Percentiles rank a stretch among this genome's conserved stretches.
These are phyloP conservation scores for Carlito syrichta DNA, from an alignment of 2,113 vertebrate species.

Conservation along the genomic window DNA sequence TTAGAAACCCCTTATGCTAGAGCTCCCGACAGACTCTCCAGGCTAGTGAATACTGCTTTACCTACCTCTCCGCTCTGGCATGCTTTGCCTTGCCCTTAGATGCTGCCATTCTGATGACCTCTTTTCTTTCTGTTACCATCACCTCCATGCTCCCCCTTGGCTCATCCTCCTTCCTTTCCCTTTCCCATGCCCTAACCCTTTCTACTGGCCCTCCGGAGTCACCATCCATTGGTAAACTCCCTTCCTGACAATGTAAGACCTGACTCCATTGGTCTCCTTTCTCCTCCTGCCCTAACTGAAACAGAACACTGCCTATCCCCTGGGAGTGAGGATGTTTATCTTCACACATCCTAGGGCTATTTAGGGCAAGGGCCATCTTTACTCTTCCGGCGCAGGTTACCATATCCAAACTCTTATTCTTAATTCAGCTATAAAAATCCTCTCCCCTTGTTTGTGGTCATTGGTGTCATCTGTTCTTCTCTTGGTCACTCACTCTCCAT, in stretches of 20 bases:
- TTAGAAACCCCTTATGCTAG: background rate
- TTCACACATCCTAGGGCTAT: background rate
- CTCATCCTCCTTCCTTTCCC: background rate
- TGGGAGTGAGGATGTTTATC: background rate
- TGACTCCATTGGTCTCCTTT: background rate
- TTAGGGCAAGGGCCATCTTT: background rate
- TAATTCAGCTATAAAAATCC: background rate
- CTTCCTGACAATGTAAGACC: background rate
- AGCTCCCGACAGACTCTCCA: background rate
- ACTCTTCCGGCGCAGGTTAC: background rate
- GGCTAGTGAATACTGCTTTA: background rate
- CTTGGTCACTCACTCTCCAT: background rate
- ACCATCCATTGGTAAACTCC: background rate
- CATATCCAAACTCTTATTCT: background rate
- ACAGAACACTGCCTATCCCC: background rate
- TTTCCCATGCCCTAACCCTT: background rate
- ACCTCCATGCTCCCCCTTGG: background rate
- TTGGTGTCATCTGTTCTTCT: background rate
- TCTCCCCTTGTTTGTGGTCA: background rate
- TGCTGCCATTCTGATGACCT: background rate
- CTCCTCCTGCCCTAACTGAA: background rate
- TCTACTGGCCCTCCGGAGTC: background rate
- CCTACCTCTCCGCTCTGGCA: background rate
- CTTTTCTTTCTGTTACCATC: background rate
- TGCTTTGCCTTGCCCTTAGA: background rate